phyloP scores from a whole-genome alignment of 2,797 vertebrate genomes.

The Aulostomus chinensis region DNA sequence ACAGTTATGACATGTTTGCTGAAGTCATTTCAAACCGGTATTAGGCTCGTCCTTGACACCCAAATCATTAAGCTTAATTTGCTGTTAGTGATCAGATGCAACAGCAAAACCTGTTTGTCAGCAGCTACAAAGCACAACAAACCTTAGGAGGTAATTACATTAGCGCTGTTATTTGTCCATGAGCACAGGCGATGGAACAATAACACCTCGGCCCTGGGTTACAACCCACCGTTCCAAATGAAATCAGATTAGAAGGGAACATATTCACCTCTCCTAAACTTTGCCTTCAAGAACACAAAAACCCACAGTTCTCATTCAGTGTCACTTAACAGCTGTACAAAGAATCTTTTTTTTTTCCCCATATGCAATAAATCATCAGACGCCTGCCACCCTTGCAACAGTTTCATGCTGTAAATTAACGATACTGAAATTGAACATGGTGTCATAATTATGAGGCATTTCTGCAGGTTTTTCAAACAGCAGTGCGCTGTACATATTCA shows the following conservation, averaged over 20 bases:
- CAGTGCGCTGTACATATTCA: too few relatives aligned
- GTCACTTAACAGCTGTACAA: too few relatives aligned
- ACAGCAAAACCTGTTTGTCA: slow-evolving; percentile 24
- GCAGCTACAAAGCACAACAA: slow-evolving; percentile 54
- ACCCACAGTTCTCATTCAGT: too few relatives aligned
- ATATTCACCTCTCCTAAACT: not conserved
- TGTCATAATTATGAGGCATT: too few relatives aligned
- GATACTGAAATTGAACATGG: too few relatives aligned
- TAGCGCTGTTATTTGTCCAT: slow-evolving; percentile 42
- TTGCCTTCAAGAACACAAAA: too few relatives aligned
- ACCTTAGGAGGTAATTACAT: slow-evolving; percentile 23
- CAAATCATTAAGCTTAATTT: slow-evolving; percentile 26
- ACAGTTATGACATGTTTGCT: slow-evolving; percentile 23
- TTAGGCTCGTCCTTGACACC: slow-evolving; percentile 12
- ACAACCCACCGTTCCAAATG: slow-evolving; percentile 15
- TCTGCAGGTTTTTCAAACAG: too few relatives aligned
- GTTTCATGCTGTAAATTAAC: too few relatives aligned
- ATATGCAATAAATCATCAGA: too few relatives aligned
- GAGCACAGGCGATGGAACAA: slow-evolving; percentile 4
- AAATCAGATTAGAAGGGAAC: not conserved
- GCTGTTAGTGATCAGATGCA: slow-evolving; percentile 64
- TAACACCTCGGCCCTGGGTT: not conserved
- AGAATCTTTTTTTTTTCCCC: too few relatives aligned
- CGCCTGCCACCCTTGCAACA: too few relatives aligned
- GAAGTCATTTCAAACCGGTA: slow-evolving; percentile 15